Percentiles rank a stretch among this genome's conserved stretches.
These are phyloP conservation scores for Clarias magur DNA, from an alignment of 2,113 vertebrate genomes.

Conservation along the genomic window DNA sequence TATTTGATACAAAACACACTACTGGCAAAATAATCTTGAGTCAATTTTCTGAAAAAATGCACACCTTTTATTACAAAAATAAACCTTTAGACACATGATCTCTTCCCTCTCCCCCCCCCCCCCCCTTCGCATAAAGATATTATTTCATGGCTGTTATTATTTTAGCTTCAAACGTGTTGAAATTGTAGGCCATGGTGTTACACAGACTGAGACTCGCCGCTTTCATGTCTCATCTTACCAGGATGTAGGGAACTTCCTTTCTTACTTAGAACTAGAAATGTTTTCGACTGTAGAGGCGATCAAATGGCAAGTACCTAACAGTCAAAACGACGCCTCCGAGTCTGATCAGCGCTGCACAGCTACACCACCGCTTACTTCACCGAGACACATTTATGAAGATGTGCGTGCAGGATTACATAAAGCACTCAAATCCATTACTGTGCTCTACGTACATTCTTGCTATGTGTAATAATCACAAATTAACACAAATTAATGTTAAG, in stretches of 20 bases:
- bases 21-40: not conserved
- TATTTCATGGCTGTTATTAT: conserved; percentile 22
- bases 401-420: not conserved
- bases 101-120: not conserved
- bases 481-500: not conserved
- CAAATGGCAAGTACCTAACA: conserved; percentile 48
- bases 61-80: conserved; percentile 74
- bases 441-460: no score
- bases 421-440: not conserved
- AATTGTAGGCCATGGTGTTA: conserved; percentile 33
- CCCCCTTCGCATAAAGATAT: not conserved
- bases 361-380: not conserved
- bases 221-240: conserved; percentile 41
- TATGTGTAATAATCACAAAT: not conserved
- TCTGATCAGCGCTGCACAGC: conserved; percentile 19
- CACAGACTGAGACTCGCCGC: conserved; percentile 14
- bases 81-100: conserved; percentile 37
- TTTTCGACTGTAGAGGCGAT: conserved; percentile 46
- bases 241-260: conserved; percentile 59
- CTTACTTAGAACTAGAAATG: conserved; percentile 54
- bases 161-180: conserved; percentile 30
- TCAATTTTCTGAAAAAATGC: not conserved
- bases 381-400: not conserved
- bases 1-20: not conserved
- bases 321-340: conserved; percentile 40